phyloP scores from a whole-genome alignment of 2,113 vertebrate genomes.

The Grus americana region DNA sequence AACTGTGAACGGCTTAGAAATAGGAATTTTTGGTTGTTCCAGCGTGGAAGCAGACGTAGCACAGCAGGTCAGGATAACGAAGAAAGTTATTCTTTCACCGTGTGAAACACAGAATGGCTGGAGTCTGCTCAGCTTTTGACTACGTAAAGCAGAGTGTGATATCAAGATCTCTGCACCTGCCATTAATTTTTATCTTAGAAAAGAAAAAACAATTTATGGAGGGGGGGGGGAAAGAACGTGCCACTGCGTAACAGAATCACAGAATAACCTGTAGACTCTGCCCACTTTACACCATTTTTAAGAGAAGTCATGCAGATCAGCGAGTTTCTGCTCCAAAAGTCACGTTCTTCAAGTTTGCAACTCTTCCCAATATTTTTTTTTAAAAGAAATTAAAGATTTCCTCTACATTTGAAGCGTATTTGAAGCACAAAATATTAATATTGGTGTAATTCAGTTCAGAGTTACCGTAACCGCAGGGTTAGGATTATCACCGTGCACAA shows the following conservation, averaged over 20 bases:
- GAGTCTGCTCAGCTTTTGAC: background rate
- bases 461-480: fast-evolving
- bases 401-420: fast-evolving
- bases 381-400: background rate
- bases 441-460: background rate
- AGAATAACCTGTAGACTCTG: fast-evolving
- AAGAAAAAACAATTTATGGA: fast-evolving
- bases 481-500: background rate
- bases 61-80: fast-evolving
- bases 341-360: fast-evolving
- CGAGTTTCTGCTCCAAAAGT: background rate
- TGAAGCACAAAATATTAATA: fast-evolving
- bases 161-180: background rate
- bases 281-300: fast-evolving
- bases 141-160: fast-evolving
- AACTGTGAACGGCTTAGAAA: fast-evolving
- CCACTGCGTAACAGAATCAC: too few species aligned
- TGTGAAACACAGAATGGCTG: fast-evolving
- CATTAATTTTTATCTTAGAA: fast-evolving
- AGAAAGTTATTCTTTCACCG: fast-evolving
- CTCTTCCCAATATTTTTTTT: background rate
- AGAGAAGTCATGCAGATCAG: fast-evolving
- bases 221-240: fast-evolving
- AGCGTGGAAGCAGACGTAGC: fast-evolving
- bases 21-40: too few species aligned